These are phyloP conservation scores for Sylvia borin DNA, from an alignment of 2,797 vertebrate genomes.

Conservation along the genomic window DNA sequence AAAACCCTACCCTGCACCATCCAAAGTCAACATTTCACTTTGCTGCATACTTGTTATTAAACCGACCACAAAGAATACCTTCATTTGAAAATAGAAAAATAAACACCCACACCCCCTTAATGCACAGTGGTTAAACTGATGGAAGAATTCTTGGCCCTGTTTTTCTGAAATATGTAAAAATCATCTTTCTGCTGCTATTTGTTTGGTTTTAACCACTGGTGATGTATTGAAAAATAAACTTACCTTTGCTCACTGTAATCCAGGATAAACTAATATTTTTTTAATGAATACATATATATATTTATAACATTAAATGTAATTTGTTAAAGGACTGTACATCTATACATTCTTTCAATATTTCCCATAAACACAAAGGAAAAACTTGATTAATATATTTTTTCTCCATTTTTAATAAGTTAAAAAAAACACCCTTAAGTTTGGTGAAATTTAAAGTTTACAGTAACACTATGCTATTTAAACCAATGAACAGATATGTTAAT, in stretches of 20 bases:
- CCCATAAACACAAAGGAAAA: constrained; percentile 78
- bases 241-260: constrained; percentile 77
- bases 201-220: constrained; percentile 79
- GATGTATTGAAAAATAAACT: constrained; percentile 76
- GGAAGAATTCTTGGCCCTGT: constrained; percentile 62
- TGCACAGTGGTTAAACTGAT: constrained; percentile 56
- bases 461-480: constrained; percentile 83
- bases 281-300: constrained; percentile 71
- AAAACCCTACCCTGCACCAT: not conserved
- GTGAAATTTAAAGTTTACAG: constrained; percentile 80
- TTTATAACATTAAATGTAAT: constrained; percentile 72
- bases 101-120: constrained; percentile 55
- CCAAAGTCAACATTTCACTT: constrained; percentile 70
- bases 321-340: constrained; percentile 69
- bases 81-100: constrained; percentile 82
- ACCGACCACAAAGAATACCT: constrained; percentile 78
- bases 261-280: constrained; percentile 71
- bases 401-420: constrained; percentile 94
- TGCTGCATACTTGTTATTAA: constrained; percentile 56
- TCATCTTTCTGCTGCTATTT: constrained; percentile 41
- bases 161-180: constrained; percentile 53
- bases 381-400: constrained; percentile 78
- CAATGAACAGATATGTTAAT: constrained; percentile 83
- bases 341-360: constrained; percentile 80
- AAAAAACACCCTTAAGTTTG: constrained; percentile 71